Evolutionary conservation across 2,888 invertebrate genomes (phyloP), one percentile per base, ranked within the genome.

Genomic region (Amphipyra tragopoginis): DNA sequence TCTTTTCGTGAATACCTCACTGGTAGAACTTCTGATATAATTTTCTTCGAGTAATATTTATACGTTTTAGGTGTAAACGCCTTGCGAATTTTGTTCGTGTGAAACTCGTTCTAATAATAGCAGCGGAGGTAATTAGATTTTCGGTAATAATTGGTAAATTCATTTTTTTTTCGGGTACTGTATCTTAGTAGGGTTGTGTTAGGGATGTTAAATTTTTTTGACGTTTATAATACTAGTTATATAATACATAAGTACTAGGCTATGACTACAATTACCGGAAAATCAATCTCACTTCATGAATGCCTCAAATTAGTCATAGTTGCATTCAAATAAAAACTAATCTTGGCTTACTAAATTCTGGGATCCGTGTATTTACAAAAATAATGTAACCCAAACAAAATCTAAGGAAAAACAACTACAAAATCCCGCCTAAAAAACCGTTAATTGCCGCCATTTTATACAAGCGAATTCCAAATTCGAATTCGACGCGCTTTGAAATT

Each of bases 1-100:
- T 93, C 94, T 94, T 94, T 93, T 94, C 92, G 91, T 89, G 93
- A 91, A 93, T 93, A 93, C 92, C 93, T 91, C 89, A 88, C 75
- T 75, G 70, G 90, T 84, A 83, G 85, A 93, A 93, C 86, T 93
- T 93, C 87, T 90, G 92, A 92, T 93, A 93, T 93, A 92, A 93
- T 94, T 93, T 92, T 89, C 88, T 89, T 90, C 65, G 84, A 79
- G 89, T 87, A 86, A 88, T 93, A 91, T 92, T 91, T 91, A 90
- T 91, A 86, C 87, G 90, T 88, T 90, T 91, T 88, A 88, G 89
- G 90, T 89, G 90, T 87, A 85, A 89, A 88, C 81, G 85, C 80
- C 74, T 75, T 62, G 67, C 44, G 74, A 77, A 73, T 77, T 77
- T 71, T 67, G 67, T 76, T 79, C 67, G 64, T 56, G 75, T 60